Evolutionary conservation across 2,113 vertebrate genomes (phyloP).

Genomic region (Eolophus roseicapilla): DNA sequence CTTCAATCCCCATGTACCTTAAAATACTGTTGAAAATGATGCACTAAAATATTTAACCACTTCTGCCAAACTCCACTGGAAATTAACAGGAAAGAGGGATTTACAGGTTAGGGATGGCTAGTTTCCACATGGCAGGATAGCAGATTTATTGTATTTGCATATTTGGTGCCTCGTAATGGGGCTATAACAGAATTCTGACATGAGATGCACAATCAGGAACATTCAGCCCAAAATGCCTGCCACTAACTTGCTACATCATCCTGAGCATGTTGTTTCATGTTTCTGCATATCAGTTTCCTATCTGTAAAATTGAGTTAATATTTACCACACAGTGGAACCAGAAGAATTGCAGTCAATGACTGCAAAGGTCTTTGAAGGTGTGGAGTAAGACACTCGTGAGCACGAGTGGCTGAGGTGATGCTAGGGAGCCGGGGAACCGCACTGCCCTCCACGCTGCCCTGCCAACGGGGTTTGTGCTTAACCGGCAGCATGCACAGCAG

Average conservation of each 20-base stretch:
- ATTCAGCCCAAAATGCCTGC: slow-evolving; percentile 7
- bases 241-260: neutral
- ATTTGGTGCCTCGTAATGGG: neutral
- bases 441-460: neutral
- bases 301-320: neutral
- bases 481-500: neutral
- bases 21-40: slow-evolving; percentile 39
- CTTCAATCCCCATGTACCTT: slow-evolving; percentile 5
- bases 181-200: neutral
- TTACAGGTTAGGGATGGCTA: slow-evolving; percentile 39
- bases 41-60: slow-evolving; percentile 53
- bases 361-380: neutral
- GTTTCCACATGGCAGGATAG: neutral
- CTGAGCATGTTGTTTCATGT: neutral
- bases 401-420: neutral
- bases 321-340: slow-evolving; percentile 26
- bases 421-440: neutral
- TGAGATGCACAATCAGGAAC: neutral
- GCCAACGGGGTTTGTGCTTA: neutral
- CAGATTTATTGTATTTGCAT: slow-evolving; percentile 17
- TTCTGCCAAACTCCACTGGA: slow-evolving; percentile 38
- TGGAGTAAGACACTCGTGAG: neutral
- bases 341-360: neutral
- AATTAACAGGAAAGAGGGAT: slow-evolving; percentile 20
- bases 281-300: neutral